These are phyloP conservation scores for Pyrrhia umbra DNA, from an alignment of 2,888 invertebrate species.

Conservation along the genomic window DNA sequence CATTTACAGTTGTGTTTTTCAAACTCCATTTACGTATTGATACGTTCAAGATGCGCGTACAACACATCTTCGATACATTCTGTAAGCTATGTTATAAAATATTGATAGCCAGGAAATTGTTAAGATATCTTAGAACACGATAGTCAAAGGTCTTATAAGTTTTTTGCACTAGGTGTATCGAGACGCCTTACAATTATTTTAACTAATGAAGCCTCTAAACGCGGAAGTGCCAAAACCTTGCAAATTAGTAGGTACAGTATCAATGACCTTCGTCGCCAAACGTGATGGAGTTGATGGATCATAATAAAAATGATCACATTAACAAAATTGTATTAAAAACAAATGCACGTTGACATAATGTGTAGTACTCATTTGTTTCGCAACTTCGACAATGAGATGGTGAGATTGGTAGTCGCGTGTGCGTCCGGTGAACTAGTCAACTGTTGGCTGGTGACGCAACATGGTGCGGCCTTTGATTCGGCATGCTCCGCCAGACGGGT, in stretches of 20 bases:
- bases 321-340: constrained; percentile 68
- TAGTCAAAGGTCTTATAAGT: constrained; percentile 7
- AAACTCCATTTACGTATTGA: background rate
- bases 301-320: constrained; percentile 51
- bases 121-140: background rate
- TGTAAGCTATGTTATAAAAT: background rate
- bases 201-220: background rate
- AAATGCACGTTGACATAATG: constrained; percentile 67
- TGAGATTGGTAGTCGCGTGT: constrained; percentile 70
- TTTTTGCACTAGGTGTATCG: constrained; percentile 27
- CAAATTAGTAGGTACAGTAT: constrained; percentile 34
- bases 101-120: constrained; percentile 2
- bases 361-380: constrained; percentile 71
- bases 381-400: constrained; percentile 77
- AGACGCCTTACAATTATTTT: background rate
- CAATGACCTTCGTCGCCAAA: constrained; percentile 39
- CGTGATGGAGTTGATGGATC: constrained; percentile 12
- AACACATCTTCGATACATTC: background rate
- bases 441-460: constrained; percentile 69
- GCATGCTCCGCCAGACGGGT: constrained; percentile 67
- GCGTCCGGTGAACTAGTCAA: constrained; percentile 72
- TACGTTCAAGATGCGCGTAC: background rate
- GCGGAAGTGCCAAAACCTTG: constrained; percentile 35
- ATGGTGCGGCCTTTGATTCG: constrained; percentile 70
- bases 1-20: constrained; percentile 6